Evolutionary conservation across 92 coral and sea anemone species (phyloP), one percentile per base, ranked within the genome.

Genomic region (Porites cylindrica): DNA sequence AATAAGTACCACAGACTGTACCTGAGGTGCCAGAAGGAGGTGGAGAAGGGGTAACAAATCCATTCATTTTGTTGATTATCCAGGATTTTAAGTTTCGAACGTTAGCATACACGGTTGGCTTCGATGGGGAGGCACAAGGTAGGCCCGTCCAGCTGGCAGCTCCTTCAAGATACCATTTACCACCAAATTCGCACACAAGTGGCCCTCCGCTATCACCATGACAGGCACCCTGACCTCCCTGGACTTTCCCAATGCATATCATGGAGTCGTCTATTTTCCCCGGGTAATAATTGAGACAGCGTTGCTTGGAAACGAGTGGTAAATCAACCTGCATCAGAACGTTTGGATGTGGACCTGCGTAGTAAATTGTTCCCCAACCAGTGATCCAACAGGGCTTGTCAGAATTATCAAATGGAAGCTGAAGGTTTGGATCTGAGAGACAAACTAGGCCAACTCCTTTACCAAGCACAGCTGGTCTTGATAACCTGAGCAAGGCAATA

Each of bases 111-210:
- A 81, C 85, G 6, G 77, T 26, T 10, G 74, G 74, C 24, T 81
- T 81, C 18, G 10, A 3, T 3, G 85, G 17, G 0, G 26, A 4
- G 8, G 76, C 85, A 13, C 85, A 81, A 6, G 76, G 85, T 7
- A 26, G 0, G 16, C 85, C 56, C 2, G 38, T 66, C 85, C 85
- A 81, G 51, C 85, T 81, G 9, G 85, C 19, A 8, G 69, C 88
- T 50, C 93, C 93, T 50, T 90, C 89, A 2, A 90, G 85, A 54
- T 90, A 85, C 93, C 93, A 90, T 50, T 85, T 80, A 7, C 82
- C 86, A 10, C 38, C 61, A n/a, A 68, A 76, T 72, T 90, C 93
- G 50, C 93, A 90, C 32, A 90, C 70, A 51, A 90, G 68, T 23
- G 93, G 93, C 16, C 93, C 93, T 54, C 76, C 82, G 18, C 75